Percentiles rank a stretch among this genome's conserved stretches.
phyloP scores from a whole-genome alignment of 2,888 invertebrate species.

The Anodontia alba region DNA sequence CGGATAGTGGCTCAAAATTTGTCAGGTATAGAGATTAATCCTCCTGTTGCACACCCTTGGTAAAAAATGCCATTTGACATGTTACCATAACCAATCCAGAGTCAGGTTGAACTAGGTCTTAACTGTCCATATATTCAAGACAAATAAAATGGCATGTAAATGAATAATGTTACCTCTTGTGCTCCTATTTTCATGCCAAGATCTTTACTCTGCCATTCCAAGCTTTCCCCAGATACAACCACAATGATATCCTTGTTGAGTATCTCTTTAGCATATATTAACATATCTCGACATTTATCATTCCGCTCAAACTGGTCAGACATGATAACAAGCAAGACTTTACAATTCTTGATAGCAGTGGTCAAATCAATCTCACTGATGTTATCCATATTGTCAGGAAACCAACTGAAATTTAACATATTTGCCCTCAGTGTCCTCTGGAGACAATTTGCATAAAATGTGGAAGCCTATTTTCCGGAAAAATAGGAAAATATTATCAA shows the following conservation, averaged over 20 bases:
- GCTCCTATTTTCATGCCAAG: conserved; percentile 78
- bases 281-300: conserved; percentile 72
- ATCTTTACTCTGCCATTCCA: conserved; percentile 78
- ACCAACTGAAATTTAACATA: conserved; percentile 73
- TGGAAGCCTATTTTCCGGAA: too few species aligned
- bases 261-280: conserved; percentile 76
- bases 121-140: too few species aligned
- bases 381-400: conserved; percentile 68
- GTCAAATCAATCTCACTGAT: conserved; percentile 72
- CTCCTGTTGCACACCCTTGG: too few species aligned
- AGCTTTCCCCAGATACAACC: conserved; percentile 71
- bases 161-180: conserved; percentile 61
- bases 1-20: too few species aligned
- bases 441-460: too few species aligned
- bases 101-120: too few species aligned
- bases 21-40: too few species aligned
- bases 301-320: conserved; percentile 82
- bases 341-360: conserved; percentile 77
- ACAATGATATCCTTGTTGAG: conserved; percentile 77
- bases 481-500: too few species aligned
- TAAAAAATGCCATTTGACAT: too few species aligned
- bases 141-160: too few species aligned
- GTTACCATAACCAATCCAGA: too few species aligned
- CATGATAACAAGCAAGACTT: conserved; percentile 78
- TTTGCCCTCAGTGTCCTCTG: too few species aligned